Evolutionary conservation across 2,113 vertebrate species (phyloP).

Genomic region (Leucopsar rothschildi): DNA sequence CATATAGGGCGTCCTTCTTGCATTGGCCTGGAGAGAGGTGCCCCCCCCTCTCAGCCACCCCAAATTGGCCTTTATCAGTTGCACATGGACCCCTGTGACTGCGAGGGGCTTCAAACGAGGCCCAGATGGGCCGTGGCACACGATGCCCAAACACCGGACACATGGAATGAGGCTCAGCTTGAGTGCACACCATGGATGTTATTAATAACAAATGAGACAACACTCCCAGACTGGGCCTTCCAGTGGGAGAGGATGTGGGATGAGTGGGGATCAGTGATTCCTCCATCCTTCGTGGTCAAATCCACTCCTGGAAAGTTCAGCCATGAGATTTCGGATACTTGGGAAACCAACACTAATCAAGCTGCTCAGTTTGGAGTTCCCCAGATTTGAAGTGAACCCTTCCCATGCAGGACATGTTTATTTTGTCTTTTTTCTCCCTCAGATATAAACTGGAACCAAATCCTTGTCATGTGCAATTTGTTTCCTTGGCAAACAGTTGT

Average conservation of each 20-base stretch:
- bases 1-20: constrained; percentile 71
- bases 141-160: constrained; percentile 46
- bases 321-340: accelerated
- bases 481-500: not conserved
- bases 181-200: constrained; percentile 26
- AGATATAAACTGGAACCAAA: not conserved
- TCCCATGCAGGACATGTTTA: not conserved
- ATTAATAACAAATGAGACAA: constrained; percentile 60
- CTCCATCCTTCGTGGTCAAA: not conserved
- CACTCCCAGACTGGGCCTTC: not conserved
- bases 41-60: not conserved
- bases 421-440: not conserved
- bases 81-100: constrained; percentile 65
- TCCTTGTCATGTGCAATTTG: not conserved
- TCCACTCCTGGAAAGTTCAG: not conserved
- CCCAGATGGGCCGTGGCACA: constrained; percentile 68
- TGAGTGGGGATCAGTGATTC: not conserved
- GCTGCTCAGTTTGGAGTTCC: not conserved
- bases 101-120: constrained; percentile 66
- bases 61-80: constrained; percentile 76
- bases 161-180: constrained; percentile 37
- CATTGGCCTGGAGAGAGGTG: constrained; percentile 52
- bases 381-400: not conserved
- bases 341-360: not conserved
- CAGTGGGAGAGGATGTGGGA: not conserved